Evolutionary conservation across 2,797 vertebrate genomes (phyloP).

Genomic region (Rhinophrynus dorsalis): DNA sequence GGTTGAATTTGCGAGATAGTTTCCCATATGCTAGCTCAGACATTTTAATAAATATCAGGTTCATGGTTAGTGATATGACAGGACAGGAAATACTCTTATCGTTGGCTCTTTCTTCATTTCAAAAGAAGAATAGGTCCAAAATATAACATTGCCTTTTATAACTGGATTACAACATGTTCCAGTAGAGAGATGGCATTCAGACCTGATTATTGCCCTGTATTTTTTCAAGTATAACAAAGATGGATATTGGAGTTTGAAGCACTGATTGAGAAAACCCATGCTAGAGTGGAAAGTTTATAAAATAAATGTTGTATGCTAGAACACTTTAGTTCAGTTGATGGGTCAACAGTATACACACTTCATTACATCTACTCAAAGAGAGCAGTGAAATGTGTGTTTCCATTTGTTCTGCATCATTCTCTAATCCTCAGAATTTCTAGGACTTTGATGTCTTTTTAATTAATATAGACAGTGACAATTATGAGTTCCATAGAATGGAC

Average conservation of each 20-base stretch:
- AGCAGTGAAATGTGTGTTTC: conserved; percentile 76
- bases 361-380: conserved; percentile 86
- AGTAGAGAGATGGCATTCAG: neutral
- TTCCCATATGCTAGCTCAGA: too few relatives aligned
- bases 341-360: conserved; percentile 81
- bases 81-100: too few relatives aligned
- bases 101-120: too few relatives aligned
- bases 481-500: conserved; percentile 66
- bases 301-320: conserved; percentile 74
- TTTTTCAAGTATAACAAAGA: conserved; percentile 32
- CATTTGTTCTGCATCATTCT: conserved; percentile 77
- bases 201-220: conserved; percentile 26
- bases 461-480: conserved; percentile 90
- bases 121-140: neutral
- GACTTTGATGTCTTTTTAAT: conserved; percentile 82
- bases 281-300: conserved; percentile 72
- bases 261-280: conserved; percentile 78
- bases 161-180: conserved; percentile 39
- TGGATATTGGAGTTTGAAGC: conserved; percentile 55
- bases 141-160: conserved; percentile 1
- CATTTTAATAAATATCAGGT: too few relatives aligned
- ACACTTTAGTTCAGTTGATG: conserved; percentile 73
- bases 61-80: too few relatives aligned
- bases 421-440: conserved; percentile 73
- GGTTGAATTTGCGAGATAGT: too few relatives aligned